phyloP scores from a whole-genome alignment of 2,888 invertebrate genomes.

The Hipparchia semele region DNA sequence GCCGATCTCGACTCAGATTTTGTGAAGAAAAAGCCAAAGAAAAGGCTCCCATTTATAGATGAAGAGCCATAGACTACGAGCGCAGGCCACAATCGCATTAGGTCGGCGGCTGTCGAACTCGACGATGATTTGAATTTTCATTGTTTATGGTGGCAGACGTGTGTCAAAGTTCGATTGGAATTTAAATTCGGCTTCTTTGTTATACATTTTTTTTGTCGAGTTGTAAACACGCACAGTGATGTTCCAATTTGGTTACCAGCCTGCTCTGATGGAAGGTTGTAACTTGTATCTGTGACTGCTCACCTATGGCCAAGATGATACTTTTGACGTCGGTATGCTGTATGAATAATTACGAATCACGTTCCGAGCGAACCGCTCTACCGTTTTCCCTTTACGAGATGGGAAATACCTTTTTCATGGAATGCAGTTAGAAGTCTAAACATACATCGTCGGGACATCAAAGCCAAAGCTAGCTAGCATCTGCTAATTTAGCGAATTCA shows the following conservation, averaged over 20 bases:
- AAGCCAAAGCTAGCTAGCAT: constrained; percentile 70
- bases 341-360: constrained; percentile 79
- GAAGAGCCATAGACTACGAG: constrained; percentile 70
- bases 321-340: constrained; percentile 77
- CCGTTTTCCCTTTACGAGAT: constrained; percentile 37
- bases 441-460: constrained; percentile 59
- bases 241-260: constrained; percentile 80
- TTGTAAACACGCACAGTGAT: constrained; percentile 81
- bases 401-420: constrained; percentile 37
- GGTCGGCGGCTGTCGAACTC: constrained; percentile 66
- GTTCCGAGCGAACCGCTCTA: constrained; percentile 47
- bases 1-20: constrained; percentile 77
- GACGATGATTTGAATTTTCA: constrained; percentile 82
- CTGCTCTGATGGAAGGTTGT: constrained; percentile 68
- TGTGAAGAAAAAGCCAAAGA: constrained; percentile 80
- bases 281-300: constrained; percentile 78
- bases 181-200: constrained; percentile 83
- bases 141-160: constrained; percentile 84
- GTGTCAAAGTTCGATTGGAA: constrained; percentile 83
- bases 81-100: constrained; percentile 78
- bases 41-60: constrained; percentile 81
- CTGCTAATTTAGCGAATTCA: constrained; percentile 78
- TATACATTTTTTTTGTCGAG: constrained; percentile 76
- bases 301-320: constrained; percentile 63
- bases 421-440: constrained; percentile 40